A percentile compares a stretch with the other conserved stretches of the same genome.
Conservation (phyloP, 2,113 vertebrate genomes). For the Prionailurus viverrinus region DNA sequence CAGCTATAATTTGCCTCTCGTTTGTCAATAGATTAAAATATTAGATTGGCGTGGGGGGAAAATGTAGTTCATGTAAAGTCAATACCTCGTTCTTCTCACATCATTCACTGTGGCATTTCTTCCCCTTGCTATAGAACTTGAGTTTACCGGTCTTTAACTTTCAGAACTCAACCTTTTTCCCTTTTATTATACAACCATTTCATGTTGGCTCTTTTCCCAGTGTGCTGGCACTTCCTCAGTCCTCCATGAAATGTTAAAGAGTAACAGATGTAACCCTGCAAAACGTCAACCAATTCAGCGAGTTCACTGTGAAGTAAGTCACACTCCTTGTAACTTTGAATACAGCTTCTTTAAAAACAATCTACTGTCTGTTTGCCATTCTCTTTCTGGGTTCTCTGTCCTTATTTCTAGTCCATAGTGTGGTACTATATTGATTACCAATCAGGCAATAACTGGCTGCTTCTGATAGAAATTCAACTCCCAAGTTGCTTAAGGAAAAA, state of each 20-base stretch:
- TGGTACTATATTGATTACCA: background rate
- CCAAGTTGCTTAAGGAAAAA: background rate
- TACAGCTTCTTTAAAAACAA: background rate
- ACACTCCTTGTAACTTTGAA: background rate
- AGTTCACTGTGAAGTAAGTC: conserved; percentile 56
- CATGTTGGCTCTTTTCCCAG: conserved; percentile 67
- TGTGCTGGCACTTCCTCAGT: conserved; percentile 52
- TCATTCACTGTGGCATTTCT: conserved; percentile 6
- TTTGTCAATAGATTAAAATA: background rate
- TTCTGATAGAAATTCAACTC: conserved; percentile 9
- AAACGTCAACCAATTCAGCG: conserved; percentile 29
- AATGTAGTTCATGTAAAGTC: background rate
- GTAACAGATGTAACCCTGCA: conserved; percentile 62
- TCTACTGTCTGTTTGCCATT: background rate
- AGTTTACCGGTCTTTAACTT: conserved; percentile 59
- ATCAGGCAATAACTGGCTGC: background rate
- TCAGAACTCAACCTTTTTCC: conserved; percentile 35
- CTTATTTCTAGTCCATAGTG: background rate
- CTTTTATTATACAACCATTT: conserved; percentile 55
- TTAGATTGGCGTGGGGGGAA: background rate
- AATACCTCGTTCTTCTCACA: background rate
- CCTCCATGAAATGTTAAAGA: conserved; percentile 62
- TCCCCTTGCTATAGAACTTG: conserved; percentile 34
- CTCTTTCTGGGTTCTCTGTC: background rate
- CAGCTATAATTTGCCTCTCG: background rate